These are phyloP conservation scores for Seira ritae DNA, from an alignment of 2,888 invertebrate species.

Conservation along the genomic window DNA sequence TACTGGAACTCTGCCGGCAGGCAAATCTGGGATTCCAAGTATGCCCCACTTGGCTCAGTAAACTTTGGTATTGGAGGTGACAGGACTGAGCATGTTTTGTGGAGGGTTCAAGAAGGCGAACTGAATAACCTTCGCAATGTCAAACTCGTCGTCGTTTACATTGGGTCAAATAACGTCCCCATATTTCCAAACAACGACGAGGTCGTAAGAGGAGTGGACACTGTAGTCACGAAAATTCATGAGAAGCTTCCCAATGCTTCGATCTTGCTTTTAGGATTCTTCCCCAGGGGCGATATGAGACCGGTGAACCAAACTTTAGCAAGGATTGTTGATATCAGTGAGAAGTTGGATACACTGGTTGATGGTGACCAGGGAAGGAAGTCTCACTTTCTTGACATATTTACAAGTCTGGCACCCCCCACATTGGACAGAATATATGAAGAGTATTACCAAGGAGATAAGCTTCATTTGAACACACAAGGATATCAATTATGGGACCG, in stretches of 20 bases:
- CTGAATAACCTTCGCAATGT: slow-evolving; percentile 76
- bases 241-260: slow-evolving; percentile 30
- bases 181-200: slow-evolving; percentile 25
- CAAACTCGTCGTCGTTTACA: slow-evolving; percentile 77
- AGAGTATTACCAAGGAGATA: slow-evolving; percentile 50
- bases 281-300: slow-evolving; percentile 45
- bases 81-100: slow-evolving; percentile 78
- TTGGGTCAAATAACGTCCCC: slow-evolving; percentile 77
- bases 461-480: slow-evolving; percentile 50
- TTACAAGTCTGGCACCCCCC: slow-evolving; percentile 19
- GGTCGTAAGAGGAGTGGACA: slow-evolving; percentile 42
- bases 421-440: slow-evolving; percentile 31
- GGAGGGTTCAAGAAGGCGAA: slow-evolving; percentile 79
- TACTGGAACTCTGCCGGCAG: slow-evolving; percentile 63
- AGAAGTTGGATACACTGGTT: slow-evolving; percentile 20
- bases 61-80: slow-evolving; percentile 76
- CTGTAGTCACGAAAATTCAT: slow-evolving; percentile 28
- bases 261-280: slow-evolving; percentile 35
- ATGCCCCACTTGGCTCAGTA: slow-evolving; percentile 64
- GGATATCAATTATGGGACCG: slow-evolving; percentile 58
- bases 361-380: slow-evolving; percentile 27
- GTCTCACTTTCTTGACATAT: slow-evolving; percentile 35
- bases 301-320: slow-evolving; percentile 27
- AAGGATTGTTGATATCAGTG: slow-evolving; percentile 29
- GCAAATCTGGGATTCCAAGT: slow-evolving; percentile 57